Evolutionary conservation across 2,797 vertebrate species (phyloP).

Genomic region (Leptatherina wallacei): DNA sequence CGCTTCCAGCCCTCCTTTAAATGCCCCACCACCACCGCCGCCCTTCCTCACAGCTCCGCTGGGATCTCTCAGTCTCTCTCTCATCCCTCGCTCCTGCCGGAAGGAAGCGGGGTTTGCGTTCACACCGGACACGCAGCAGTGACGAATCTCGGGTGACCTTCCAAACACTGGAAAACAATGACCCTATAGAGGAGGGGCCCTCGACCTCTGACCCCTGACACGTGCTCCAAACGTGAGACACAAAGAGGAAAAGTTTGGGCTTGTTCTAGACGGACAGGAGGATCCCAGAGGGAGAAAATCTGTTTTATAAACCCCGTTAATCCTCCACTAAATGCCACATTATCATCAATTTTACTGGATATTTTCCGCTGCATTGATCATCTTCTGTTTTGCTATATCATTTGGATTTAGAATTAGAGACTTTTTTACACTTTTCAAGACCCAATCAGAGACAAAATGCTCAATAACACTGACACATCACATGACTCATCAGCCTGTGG

Average conservation of each 20-base stretch:
- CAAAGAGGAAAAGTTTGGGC: conserved; percentile 10
- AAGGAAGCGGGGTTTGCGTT: conserved; percentile 67
- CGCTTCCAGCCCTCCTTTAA: conserved; percentile 42
- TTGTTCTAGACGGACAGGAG: not conserved
- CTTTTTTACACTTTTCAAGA: not conserved
- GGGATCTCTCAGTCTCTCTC: conserved; percentile 64
- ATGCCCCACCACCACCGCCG: conserved; percentile 16
- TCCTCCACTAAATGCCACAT: not conserved
- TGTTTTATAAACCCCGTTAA: conserved; percentile 1
- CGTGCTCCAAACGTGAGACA: conserved; percentile 35
- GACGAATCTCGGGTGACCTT: conserved; percentile 66
- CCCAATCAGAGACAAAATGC: not conserved
- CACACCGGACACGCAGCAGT: conserved; percentile 71
- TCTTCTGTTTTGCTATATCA: too few species aligned
- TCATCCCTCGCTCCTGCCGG: conserved; percentile 61
- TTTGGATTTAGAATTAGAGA: not conserved
- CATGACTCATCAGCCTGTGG: not conserved
- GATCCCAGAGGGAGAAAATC: not conserved
- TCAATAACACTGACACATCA: not conserved
- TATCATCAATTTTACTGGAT: not conserved
- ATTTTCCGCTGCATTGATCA: not conserved
- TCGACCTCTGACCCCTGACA: conserved; percentile 57
- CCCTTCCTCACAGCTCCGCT: conserved; percentile 57
- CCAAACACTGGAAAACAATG: conserved; percentile 77
- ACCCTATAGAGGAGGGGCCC: conserved; percentile 65